Conservation (phyloP, 2,888 invertebrate species). For the Nomada goodeniana region DNA sequence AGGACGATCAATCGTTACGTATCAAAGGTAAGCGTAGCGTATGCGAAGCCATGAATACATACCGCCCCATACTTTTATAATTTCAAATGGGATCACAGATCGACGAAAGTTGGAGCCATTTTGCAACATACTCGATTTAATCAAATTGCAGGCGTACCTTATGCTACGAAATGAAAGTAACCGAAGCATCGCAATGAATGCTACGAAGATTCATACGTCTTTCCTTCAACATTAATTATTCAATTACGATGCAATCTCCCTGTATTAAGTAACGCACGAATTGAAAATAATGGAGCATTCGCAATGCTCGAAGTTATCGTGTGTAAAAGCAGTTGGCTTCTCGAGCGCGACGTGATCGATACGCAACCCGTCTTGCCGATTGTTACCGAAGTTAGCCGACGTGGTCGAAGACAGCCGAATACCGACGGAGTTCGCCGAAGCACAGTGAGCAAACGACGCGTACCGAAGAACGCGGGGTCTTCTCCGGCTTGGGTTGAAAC, state of each 20-base stretch:
- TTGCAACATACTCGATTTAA: conserved; percentile 21
- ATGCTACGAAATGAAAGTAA: neutral
- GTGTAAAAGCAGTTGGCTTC: conserved; percentile 68
- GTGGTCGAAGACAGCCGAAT: conserved; percentile 47
- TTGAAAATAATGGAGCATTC: conserved; percentile 5
- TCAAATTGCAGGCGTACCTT: neutral
- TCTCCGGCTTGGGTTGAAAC: conserved; percentile 73
- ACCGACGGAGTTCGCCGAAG: conserved; percentile 48
- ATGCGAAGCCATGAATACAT: neutral
- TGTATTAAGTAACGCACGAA: conserved; percentile 19
- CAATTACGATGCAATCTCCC: neutral
- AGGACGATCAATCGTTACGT: conserved; percentile 59
- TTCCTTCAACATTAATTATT: neutral
- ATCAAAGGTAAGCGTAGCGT: conserved; percentile 24
- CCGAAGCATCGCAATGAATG: conserved; percentile 1
- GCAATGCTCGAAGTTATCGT: conserved; percentile 50
- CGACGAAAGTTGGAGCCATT: conserved; percentile 12
- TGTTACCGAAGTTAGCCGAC: conserved; percentile 48
- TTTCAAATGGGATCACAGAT: conserved; percentile 1
- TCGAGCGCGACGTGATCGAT: conserved; percentile 66
- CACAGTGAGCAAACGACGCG: conserved; percentile 68
- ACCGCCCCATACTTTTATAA: neutral
- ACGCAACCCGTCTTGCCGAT: conserved; percentile 50
- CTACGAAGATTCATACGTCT: neutral
- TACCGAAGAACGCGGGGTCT: conserved; percentile 69